Percentiles rank a stretch among this genome's conserved stretches.
Evolutionary conservation across 2,888 invertebrate species (phyloP).

Genomic region (Xylota sylvarum): DNA sequence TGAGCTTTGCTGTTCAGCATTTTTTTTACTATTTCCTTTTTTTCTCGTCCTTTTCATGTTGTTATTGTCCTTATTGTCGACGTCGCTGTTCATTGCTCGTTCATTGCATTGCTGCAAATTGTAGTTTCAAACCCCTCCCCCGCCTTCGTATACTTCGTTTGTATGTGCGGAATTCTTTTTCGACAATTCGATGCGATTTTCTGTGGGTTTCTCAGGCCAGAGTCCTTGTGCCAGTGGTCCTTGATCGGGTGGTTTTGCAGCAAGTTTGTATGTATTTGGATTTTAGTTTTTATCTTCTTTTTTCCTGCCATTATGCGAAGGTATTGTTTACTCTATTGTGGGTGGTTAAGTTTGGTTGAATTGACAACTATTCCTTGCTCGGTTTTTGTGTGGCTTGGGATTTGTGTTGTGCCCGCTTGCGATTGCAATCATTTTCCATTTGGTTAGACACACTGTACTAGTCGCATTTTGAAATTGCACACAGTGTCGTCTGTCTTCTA

Average conservation of each 20-base stretch:
- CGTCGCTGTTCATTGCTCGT: conserved; percentile 60
- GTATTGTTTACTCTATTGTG: conserved; percentile 73
- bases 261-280: background rate
- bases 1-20: conserved; percentile 72
- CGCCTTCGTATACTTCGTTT: too few species aligned
- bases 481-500: background rate
- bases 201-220: conserved; percentile 14
- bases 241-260: conserved; percentile 21
- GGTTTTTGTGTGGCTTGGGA: conserved; percentile 1
- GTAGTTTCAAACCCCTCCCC: conserved; percentile 30
- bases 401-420: conserved; percentile 8
- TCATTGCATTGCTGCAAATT: conserved; percentile 65
- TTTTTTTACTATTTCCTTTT: conserved; percentile 35
- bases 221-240: background rate
- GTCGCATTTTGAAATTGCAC: conserved; percentile 22
- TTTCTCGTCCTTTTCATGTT: conserved; percentile 41
- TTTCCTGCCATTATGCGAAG: conserved; percentile 18
- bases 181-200: conserved; percentile 66
- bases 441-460: conserved; percentile 37
- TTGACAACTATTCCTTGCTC: conserved; percentile 46
- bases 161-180: conserved; percentile 28
- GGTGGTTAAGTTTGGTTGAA: conserved; percentile 66
- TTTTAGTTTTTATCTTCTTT: background rate
- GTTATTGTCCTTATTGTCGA: conserved; percentile 68
- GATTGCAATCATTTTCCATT: conserved; percentile 67